These are phyloP conservation scores for Panopea generosa DNA, from an alignment of 2,888 invertebrate species.

Conservation along the genomic window DNA sequence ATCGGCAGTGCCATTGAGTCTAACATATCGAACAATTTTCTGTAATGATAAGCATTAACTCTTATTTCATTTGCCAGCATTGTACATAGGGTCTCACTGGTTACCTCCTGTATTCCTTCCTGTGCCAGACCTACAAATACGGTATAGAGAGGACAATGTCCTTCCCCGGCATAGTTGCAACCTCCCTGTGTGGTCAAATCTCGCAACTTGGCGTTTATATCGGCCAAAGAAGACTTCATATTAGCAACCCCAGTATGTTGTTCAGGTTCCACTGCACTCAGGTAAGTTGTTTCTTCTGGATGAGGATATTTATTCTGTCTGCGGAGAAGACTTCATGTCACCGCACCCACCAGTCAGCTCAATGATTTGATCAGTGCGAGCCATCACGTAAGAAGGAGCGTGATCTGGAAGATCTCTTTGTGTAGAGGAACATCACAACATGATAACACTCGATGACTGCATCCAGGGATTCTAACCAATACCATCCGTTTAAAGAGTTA, in stretches of 20 bases:
- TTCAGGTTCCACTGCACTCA: not conserved
- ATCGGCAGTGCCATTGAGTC: conserved; percentile 37
- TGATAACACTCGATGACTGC: too few relatives aligned
- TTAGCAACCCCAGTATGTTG: too few relatives aligned
- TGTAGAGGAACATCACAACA: too few relatives aligned
- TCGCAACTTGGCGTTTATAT: too few relatives aligned
- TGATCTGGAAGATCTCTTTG: too few relatives aligned
- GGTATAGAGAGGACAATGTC: conserved; percentile 39
- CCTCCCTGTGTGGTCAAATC: conserved; percentile 36
- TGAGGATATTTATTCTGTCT: conserved; percentile 15
- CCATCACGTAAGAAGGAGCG: too few relatives aligned
- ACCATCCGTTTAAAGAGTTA: too few relatives aligned
- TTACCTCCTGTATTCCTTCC: conserved; percentile 31
- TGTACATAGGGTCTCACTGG: conserved; percentile 28
- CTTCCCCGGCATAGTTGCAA: conserved; percentile 37
- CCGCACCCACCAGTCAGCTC: too few relatives aligned
- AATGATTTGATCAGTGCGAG: too few relatives aligned
- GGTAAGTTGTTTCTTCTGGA: conserved; percentile 4
- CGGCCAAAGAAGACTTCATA: too few relatives aligned
- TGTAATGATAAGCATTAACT: conserved; percentile 26
- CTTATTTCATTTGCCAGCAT: conserved; percentile 30
- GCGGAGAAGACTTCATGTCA: conserved; percentile 6
- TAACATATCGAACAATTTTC: conserved; percentile 37
- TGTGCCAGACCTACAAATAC: conserved; percentile 23
- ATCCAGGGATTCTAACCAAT: too few relatives aligned